phyloP scores from a whole-genome alignment of 2,113 vertebrate genomes.

The Phaethornis superciliosus region DNA sequence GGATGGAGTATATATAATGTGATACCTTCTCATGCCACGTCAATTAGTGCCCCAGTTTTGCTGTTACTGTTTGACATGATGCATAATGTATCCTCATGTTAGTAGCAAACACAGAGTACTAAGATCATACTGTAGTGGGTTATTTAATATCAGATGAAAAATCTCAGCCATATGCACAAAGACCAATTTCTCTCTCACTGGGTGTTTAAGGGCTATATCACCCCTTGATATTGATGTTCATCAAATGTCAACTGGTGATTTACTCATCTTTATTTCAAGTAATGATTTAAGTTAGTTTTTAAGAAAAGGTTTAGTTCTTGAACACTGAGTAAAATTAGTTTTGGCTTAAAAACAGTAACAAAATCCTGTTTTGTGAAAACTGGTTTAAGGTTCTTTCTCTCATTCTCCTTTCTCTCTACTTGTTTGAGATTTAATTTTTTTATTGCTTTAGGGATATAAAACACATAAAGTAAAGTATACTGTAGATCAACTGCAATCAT shows the following conservation, averaged over 20 bases:
- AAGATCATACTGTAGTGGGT: neutral
- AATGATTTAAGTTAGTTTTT: neutral
- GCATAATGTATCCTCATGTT: neutral
- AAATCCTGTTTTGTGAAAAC: neutral
- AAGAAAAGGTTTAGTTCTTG: neutral
- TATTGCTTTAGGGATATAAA: constrained; percentile 11
- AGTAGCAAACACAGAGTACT: neutral
- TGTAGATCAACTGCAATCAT: constrained; percentile 29
- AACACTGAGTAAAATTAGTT: neutral
- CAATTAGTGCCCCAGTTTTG: neutral
- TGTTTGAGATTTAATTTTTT: neutral
- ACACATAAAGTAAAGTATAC: constrained; percentile 4
- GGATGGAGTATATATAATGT: neutral
- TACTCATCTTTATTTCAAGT: neutral
- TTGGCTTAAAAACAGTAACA: neutral
- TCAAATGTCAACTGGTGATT: fast-evolving
- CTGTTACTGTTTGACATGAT: neutral
- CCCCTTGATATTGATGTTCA: neutral
- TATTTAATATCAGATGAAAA: neutral
- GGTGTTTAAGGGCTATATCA: neutral
- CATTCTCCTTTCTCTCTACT: fast-evolving
- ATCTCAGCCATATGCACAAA: neutral
- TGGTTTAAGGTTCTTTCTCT: neutral
- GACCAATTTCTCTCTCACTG: neutral
- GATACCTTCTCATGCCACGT: neutral